These are phyloP conservation scores for Balearica regulorum DNA, from an alignment of 2,797 vertebrate genomes.

Conservation along the genomic window DNA sequence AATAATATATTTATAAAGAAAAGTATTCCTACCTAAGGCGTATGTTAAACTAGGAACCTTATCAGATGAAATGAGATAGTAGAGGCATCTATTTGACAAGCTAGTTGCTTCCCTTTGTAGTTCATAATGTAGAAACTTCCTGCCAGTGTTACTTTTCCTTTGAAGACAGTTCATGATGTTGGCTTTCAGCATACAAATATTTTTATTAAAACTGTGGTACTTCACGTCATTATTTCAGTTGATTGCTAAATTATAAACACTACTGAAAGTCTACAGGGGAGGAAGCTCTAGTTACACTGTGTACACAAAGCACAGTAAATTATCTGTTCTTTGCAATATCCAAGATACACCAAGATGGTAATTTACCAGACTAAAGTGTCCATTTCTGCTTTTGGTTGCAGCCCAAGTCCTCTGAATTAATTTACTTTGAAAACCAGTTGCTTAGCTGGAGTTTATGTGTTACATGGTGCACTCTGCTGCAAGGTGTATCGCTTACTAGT, in stretches of 20 bases:
- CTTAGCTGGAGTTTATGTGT: neutral
- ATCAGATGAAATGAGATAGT: neutral
- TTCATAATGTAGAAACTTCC: conserved; percentile 22
- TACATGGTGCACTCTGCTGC: neutral
- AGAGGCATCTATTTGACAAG: neutral
- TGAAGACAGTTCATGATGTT: conserved; percentile 24
- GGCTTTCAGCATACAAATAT: conserved; percentile 57
- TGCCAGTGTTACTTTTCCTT: conserved; percentile 34
- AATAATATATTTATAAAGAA: neutral
- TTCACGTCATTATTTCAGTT: conserved; percentile 56
- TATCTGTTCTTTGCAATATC: conserved; percentile 1
- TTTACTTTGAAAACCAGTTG: neutral
- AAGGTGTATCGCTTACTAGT: neutral
- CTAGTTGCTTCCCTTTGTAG: neutral
- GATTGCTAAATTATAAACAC: conserved; percentile 60
- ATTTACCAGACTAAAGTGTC: neutral
- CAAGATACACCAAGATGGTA: neutral
- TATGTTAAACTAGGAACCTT: neutral
- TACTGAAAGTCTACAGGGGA: conserved; percentile 26
- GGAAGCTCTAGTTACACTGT: conserved; percentile 20
- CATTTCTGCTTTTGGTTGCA: neutral
- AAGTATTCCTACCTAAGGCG: neutral
- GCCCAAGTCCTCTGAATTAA: neutral
- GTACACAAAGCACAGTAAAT: conserved; percentile 24
- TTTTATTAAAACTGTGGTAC: conserved; percentile 50